phyloP scores from a whole-genome alignment of 1,140 invertebrate species.

The Harlomillsia oculata region DNA sequence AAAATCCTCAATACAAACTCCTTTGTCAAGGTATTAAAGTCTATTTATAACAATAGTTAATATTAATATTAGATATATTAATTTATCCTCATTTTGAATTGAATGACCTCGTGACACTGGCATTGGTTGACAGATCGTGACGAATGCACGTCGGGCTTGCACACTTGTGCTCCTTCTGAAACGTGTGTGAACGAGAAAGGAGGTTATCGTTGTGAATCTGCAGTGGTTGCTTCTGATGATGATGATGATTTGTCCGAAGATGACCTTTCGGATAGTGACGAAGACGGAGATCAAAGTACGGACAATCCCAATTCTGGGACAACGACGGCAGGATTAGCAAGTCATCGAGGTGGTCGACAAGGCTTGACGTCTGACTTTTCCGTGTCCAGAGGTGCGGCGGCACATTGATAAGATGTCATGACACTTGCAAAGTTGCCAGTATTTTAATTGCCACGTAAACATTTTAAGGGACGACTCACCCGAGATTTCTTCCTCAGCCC shows the following conservation, averaged over 20 bases:
- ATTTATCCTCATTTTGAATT: not conserved
- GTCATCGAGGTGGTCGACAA: too few relatives aligned
- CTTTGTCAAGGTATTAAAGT: conserved; percentile 30
- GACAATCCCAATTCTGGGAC: not conserved
- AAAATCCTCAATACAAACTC: conserved; percentile 30
- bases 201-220: conserved; percentile 37
- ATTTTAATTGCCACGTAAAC: too few relatives aligned
- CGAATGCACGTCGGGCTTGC: conserved; percentile 28
- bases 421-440: not conserved
- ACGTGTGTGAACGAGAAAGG: conserved; percentile 38
- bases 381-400: not conserved
- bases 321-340: too few relatives aligned
- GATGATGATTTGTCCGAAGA: not conserved
- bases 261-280: conserved; percentile 1
- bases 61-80: not conserved
- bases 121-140: conserved; percentile 19
- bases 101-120: not conserved
- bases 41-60: not conserved
- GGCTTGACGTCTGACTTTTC: too few relatives aligned
- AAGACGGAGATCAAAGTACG: not conserved
- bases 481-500: too few relatives aligned
- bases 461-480: not conserved
- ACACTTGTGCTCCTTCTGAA: conserved; percentile 33
- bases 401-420: not conserved
- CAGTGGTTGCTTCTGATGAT: not conserved